phyloP scores from a whole-genome alignment of 2,113 vertebrate species.

The Boulengerochromis microlepis region DNA sequence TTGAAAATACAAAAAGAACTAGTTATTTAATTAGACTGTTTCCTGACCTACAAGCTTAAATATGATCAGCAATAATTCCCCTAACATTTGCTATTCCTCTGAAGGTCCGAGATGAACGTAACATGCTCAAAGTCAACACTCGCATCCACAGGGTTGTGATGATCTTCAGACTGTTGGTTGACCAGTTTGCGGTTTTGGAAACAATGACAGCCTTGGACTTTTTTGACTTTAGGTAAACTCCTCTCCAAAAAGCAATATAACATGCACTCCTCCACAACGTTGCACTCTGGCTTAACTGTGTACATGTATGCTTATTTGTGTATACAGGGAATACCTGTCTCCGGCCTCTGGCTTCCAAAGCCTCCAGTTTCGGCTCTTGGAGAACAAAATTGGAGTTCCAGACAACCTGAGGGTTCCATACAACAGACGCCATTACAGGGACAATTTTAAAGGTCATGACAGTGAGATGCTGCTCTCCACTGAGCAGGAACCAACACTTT shows the following conservation, averaged over 20 bases:
- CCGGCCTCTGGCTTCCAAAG: conserved; percentile 96
- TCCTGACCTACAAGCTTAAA: background rate
- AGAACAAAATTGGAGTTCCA: conserved; percentile 92
- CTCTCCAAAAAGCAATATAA: background rate
- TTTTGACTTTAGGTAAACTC: conserved; percentile 87
- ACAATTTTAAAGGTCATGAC: conserved; percentile 85
- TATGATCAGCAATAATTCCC: background rate
- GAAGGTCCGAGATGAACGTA: conserved; percentile 89
- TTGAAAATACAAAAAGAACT: background rate
- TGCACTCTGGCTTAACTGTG: background rate
- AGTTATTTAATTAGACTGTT: background rate
- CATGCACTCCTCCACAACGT: background rate
- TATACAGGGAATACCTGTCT: conserved; percentile 80
- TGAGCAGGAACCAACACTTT: conserved; percentile 81
- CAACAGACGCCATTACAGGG: conserved; percentile 87
- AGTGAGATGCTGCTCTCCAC: conserved; percentile 78
- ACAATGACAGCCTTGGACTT: conserved; percentile 97
- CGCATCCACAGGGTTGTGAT: conserved; percentile 85
- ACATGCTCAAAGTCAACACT: conserved; percentile 92
- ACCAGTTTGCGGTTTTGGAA: conserved; percentile 90
- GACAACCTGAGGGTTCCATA: conserved; percentile 89
- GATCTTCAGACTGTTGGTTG: conserved; percentile 85
- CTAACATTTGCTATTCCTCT: background rate
- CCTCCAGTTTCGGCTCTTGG: conserved; percentile 89
- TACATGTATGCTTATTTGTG: background rate